Base-by-base conservation (phyloP, 2,888 invertebrate genomes). In the Agrypnus murinus region DNA sequence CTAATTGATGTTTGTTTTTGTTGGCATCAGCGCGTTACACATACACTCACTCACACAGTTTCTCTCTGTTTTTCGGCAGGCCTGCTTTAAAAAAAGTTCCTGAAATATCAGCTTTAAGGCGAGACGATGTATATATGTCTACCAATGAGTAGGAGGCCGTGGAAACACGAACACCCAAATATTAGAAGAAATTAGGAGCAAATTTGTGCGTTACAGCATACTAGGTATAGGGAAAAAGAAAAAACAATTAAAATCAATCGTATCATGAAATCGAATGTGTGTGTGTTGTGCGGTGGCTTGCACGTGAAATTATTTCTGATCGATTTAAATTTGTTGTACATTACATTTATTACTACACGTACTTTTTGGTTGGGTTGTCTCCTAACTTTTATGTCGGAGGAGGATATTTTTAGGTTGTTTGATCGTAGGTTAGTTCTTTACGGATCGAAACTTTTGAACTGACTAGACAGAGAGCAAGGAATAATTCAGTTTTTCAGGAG, bases 81-180 rank as follows among this genome's bases (percentile, higher is more conserved):
- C 67, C 71, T 50, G 65, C 73, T 73, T 73, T 73, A 73, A 73
- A 71, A 71, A 71, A 71, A 69, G 65, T 68, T 65, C 15, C 60
- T 46, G 71, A 62, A 57, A 65, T 58, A 73, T 73, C 73, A 25
- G 50, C 73, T 73, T 73, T 73, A 73, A 73, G 73, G 66, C 73
- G 73, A 73, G 73, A 73, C 73, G 68, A 62, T 67, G 65, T 72
- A 65, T 65, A 59, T 63, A 67, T 60, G 72, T 63, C 60, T 65
- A 59, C 19, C 36, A 67, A 66, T 60, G 65, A 69, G 71, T 68
- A 71, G 68, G 65, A 59, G 68, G 67, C 46, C 55, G 63, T 70
- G 45, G 57, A 72, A 64, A 65, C 59, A 65, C 68, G 58, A 59
- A 57, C 36, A 60, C 34, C 65, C 65, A 65, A 72, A 72, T 60